Conservation (phyloP, 2,797 vertebrate genomes). For the Arctocebus calabarensis region DNA sequence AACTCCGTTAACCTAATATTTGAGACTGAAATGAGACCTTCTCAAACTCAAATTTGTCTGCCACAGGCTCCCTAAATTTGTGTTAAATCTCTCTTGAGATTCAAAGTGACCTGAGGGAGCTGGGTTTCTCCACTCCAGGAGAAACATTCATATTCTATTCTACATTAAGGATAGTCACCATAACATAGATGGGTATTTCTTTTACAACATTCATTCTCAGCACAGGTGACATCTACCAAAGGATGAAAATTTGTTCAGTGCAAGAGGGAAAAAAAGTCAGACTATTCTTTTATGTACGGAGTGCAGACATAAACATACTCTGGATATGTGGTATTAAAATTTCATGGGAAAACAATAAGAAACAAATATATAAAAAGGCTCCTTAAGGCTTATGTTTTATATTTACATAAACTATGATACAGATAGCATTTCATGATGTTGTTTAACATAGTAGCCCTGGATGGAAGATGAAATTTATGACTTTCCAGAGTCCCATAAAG, state of each 20-base stretch:
- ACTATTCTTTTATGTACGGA: neutral
- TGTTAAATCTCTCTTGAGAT: neutral
- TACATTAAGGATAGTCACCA: neutral
- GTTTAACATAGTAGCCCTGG: neutral
- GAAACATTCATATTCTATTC: neutral
- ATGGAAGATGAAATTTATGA: neutral
- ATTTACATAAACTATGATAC: neutral
- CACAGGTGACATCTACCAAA: neutral
- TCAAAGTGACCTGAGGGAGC: neutral
- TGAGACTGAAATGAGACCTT: neutral
- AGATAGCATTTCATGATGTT: neutral
- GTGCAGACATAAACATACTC: neutral
- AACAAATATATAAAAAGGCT: neutral
- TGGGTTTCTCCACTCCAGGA: neutral
- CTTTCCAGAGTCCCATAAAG: neutral
- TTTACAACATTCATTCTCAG: neutral
- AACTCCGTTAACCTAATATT: conserved; percentile 27
- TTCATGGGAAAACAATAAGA: neutral
- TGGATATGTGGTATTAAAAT: neutral
- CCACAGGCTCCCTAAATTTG: neutral
- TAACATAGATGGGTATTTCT: neutral
- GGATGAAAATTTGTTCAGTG: neutral
- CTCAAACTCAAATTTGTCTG: neutral
- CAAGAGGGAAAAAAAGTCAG: neutral
- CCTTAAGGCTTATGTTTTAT: neutral